Conservation (phyloP, 2,113 vertebrate genomes). For the Pseudois nayaur region DNA sequence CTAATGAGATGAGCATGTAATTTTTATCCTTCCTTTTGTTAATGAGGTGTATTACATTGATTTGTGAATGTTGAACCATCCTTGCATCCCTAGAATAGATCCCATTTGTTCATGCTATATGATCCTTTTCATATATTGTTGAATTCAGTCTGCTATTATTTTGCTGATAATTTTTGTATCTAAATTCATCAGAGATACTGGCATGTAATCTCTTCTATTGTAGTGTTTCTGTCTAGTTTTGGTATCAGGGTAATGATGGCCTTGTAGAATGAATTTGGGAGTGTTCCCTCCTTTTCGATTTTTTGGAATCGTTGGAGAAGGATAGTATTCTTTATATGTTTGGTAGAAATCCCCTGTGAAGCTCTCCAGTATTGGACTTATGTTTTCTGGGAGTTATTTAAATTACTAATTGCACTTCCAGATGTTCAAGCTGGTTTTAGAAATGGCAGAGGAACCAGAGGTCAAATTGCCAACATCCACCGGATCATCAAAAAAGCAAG, state of each 20-base stretch:
- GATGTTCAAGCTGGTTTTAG: background rate
- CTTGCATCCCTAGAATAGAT: background rate
- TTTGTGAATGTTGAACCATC: background rate
- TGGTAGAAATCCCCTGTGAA: background rate
- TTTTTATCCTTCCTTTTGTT: background rate
- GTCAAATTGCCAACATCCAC: background rate
- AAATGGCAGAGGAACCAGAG: background rate
- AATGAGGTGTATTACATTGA: background rate
- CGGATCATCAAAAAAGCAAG: background rate
- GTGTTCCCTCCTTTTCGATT: background rate
- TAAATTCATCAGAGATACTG: background rate
- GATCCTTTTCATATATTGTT: background rate
- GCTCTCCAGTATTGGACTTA: background rate
- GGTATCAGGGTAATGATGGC: background rate
- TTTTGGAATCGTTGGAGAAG: background rate
- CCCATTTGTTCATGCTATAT: background rate
- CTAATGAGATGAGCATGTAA: background rate
- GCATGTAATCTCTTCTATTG: background rate
- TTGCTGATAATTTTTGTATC: background rate
- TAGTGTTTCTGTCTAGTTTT: background rate
- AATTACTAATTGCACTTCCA: background rate
- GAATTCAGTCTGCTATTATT: background rate
- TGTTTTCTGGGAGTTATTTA: background rate
- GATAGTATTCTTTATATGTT: background rate
- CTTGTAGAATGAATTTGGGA: background rate